Conservation (phyloP, 2,888 invertebrate genomes). For the Ichneumoninae sp. region DNA sequence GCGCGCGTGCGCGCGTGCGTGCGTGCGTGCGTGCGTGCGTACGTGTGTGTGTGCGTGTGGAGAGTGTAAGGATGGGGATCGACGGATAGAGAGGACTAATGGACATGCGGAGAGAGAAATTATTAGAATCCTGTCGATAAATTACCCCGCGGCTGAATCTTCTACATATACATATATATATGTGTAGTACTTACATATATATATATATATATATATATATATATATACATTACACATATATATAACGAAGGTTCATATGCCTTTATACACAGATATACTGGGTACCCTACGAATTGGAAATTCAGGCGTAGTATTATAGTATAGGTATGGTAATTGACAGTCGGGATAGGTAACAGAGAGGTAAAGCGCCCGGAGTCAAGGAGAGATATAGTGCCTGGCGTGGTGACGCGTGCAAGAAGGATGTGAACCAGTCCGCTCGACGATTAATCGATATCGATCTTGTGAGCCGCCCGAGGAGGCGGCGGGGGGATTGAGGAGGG, state of each 20-base stretch:
- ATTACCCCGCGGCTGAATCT: slow-evolving; percentile 44
- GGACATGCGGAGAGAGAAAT: slow-evolving; percentile 63
- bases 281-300: slow-evolving; percentile 41
- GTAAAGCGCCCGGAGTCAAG: slow-evolving; percentile 38
- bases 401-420: slow-evolving; percentile 61
- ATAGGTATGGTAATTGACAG: slow-evolving; percentile 64
- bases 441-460: slow-evolving; percentile 62
- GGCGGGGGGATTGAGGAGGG: background rate
- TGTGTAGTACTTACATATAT: slow-evolving; percentile 26
- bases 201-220: slow-evolving; percentile 23
- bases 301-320: slow-evolving; percentile 42
- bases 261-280: slow-evolving; percentile 19
- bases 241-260: background rate
- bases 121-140: slow-evolving; percentile 59
- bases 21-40: too few relatives aligned
- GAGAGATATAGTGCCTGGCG: slow-evolving; percentile 48
- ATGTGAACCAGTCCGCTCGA: slow-evolving; percentile 51
- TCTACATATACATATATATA: slow-evolving; percentile 15
- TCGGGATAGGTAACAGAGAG: slow-evolving; percentile 51
- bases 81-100: slow-evolving; percentile 59
- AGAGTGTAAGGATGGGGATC: slow-evolving; percentile 9
- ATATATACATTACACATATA: slow-evolving; percentile 1
- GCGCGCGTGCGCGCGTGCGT: too few relatives aligned
- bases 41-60: background rate
- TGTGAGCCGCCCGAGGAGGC: slow-evolving; percentile 17